A percentile compares a stretch with the other conserved stretches of the same genome.
Conservation (phyloP, 2,113 vertebrate genomes). For the Bungarus multicinctus region DNA sequence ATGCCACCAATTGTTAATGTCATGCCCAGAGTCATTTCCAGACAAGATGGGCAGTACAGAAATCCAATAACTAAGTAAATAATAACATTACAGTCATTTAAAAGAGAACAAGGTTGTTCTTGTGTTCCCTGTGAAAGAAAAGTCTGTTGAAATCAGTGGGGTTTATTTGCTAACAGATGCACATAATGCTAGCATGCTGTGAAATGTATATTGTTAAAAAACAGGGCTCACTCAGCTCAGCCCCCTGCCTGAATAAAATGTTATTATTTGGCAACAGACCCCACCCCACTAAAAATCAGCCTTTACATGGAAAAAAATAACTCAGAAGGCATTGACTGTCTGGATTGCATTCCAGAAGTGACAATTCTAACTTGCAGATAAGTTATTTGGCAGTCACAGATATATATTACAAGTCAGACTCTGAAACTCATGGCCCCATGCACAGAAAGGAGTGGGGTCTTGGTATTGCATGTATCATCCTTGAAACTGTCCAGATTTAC, state of each 20-base stretch:
- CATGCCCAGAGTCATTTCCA: neutral
- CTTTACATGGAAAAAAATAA: neutral
- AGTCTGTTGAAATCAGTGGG: neutral
- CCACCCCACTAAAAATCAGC: neutral
- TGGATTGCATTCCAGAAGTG: neutral
- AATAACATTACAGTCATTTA: neutral
- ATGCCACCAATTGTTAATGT: neutral
- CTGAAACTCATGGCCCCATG: neutral
- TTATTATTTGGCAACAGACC: neutral
- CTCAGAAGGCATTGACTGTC: neutral
- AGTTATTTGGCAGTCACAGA: neutral
- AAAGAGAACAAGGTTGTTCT: neutral
- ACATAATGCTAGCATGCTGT: neutral
- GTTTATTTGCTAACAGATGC: neutral
- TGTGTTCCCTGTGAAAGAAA: neutral
- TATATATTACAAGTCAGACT: neutral
- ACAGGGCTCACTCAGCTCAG: neutral
- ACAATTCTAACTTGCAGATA: neutral
- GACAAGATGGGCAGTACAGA: neutral
- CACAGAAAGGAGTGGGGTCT: neutral
- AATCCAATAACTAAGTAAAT: neutral
- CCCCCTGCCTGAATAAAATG: neutral
- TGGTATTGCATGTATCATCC: neutral
- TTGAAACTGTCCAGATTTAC: neutral
- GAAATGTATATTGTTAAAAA: neutral